These are phyloP conservation scores for Rhinolophus sinicus DNA, from an alignment of 2,113 vertebrate species.

Conservation along the genomic window DNA sequence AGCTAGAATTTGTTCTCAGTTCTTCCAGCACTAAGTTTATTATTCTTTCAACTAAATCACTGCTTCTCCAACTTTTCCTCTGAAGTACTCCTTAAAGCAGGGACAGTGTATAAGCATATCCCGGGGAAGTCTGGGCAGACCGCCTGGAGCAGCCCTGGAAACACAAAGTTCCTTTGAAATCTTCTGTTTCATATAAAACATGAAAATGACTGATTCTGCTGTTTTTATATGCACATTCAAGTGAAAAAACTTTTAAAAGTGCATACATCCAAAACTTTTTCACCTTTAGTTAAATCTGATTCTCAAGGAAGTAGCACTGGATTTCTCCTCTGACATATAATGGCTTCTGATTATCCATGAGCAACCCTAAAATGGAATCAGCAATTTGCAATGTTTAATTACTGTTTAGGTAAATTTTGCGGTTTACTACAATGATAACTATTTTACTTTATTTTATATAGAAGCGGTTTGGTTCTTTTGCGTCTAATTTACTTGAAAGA, in stretches of 20 bases:
- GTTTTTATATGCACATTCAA: conserved; percentile 75
- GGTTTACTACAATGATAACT: not conserved
- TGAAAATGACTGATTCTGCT: conserved; percentile 77
- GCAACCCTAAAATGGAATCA: fast-evolving
- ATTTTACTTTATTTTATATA: not conserved
- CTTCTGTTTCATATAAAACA: conserved; percentile 75
- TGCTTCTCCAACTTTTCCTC: conserved; percentile 68
- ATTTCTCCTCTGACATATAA: conserved; percentile 20
- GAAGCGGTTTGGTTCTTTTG: not conserved
- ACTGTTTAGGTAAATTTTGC: not conserved
- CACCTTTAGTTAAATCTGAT: conserved; percentile 68
- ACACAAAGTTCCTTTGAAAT: conserved; percentile 80
- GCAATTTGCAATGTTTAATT: not conserved
- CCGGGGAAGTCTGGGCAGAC: conserved; percentile 68
- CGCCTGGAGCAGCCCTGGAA: conserved; percentile 76
- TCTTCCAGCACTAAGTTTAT: conserved; percentile 65
- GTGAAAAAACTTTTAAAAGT: conserved; percentile 65
- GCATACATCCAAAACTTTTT: conserved; percentile 68
- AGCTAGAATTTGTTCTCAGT: conserved; percentile 52
- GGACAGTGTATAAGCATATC: conserved; percentile 48
- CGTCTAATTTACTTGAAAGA: not conserved
- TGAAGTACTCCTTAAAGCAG: conserved; percentile 75
- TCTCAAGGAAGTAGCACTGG: not conserved
- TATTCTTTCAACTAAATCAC: conserved; percentile 67
- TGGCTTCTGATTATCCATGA: not conserved